phyloP scores from a whole-genome alignment of 1,140 invertebrate genomes.

The Eriosoma lanigerum region DNA sequence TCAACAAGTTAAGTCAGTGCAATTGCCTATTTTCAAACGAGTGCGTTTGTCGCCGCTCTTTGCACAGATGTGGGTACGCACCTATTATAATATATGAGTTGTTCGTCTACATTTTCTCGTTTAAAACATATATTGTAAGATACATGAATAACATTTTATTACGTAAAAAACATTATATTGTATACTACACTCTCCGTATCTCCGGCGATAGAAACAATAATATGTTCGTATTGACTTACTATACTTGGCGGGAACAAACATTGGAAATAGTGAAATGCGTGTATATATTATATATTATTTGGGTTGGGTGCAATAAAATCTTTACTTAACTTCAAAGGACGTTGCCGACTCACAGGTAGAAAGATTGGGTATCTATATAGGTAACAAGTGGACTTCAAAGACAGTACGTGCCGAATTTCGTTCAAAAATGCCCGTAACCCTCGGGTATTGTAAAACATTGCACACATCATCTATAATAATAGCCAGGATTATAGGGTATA shows the following conservation, averaged over 20 bases:
- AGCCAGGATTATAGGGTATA: not conserved
- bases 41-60: not conserved
- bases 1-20: not conserved
- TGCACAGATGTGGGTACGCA: not conserved
- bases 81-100: not conserved
- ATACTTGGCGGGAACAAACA: conserved; percentile 33
- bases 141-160: too few relatives aligned
- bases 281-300: not conserved
- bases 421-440: conserved; percentile 29
- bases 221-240: conserved; percentile 40
- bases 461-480: not conserved
- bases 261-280: not conserved
- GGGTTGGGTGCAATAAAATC: conserved; percentile 34
- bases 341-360: conserved; percentile 30
- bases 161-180: too few relatives aligned
- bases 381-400: conserved; percentile 32
- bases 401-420: conserved; percentile 35
- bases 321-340: conserved; percentile 40
- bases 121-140: too few relatives aligned
- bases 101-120: not conserved
- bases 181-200: too few relatives aligned
- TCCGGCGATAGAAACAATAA: conserved; percentile 6
- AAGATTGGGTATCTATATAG: not conserved
- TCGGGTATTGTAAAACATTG: conserved; percentile 36
- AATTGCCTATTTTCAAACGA: conserved; percentile 10